These are phyloP conservation scores for Corythucha ciliata DNA, from an alignment of 2,888 invertebrate species.

Conservation along the genomic window DNA sequence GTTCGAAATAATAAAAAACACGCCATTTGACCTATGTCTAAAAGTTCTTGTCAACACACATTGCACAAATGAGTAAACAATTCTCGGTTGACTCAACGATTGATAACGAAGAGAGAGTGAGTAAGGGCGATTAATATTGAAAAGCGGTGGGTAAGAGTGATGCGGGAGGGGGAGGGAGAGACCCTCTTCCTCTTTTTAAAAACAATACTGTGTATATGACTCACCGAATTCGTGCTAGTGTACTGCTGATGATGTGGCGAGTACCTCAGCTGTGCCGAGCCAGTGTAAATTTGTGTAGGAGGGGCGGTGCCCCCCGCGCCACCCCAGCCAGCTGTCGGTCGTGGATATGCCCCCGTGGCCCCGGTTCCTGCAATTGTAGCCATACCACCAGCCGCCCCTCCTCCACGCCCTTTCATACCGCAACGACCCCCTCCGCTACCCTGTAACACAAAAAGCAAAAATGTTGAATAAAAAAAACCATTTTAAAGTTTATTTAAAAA, in stretches of 20 bases:
- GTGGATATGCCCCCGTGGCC: constrained; percentile 15
- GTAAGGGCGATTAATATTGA: no score
- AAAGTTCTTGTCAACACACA: no score
- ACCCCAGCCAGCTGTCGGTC: constrained; percentile 19
- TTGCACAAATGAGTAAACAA: no score
- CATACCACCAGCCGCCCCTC: constrained; percentile 21
- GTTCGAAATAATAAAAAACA: no score
- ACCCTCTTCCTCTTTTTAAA: no score
- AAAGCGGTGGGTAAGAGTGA: no score
- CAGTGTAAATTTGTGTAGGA: constrained; percentile 20
- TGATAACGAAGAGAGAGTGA: no score
- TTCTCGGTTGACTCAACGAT: no score
- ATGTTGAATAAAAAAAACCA: neutral
- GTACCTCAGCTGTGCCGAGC: constrained; percentile 21
- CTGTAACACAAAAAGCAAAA: constrained; percentile 17
- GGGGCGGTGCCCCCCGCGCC: constrained; percentile 18
- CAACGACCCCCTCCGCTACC: constrained; percentile 25
- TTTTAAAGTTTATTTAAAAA: neutral
- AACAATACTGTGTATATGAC: no score
- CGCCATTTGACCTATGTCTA: no score
- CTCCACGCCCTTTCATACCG: constrained; percentile 25
- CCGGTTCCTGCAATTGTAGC: constrained; percentile 22
- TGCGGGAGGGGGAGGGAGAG: no score
- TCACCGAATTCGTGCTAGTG: constrained; percentile 22
- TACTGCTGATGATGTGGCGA: constrained; percentile 23